Percentiles rank a stretch among this genome's conserved stretches.
Conservation (phyloP, 1,140 invertebrate genomes). For the Drosophila ercepeae region DNA sequence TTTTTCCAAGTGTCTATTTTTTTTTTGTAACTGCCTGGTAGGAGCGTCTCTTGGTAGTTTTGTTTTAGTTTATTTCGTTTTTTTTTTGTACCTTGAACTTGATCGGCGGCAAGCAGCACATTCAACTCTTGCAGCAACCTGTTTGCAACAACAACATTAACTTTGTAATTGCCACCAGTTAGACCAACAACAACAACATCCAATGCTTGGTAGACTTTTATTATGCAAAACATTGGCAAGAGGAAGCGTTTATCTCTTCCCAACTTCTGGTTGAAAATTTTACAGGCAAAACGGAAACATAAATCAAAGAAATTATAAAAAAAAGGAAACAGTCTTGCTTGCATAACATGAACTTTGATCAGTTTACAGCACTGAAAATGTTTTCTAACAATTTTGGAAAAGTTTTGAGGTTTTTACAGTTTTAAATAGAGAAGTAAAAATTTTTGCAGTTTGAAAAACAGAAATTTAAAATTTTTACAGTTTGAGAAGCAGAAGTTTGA, state of each 20-base stretch:
- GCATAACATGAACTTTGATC: neutral
- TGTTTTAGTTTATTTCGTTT: too few relatives aligned
- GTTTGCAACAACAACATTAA: slow-evolving; percentile 56
- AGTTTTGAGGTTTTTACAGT: too few relatives aligned
- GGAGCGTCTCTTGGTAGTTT: neutral
- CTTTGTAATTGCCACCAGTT: slow-evolving; percentile 62
- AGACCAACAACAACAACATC: slow-evolving; percentile 2
- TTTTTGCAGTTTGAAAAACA: too few relatives aligned
- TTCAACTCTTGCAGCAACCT: slow-evolving; percentile 68
- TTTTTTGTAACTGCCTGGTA: neutral
- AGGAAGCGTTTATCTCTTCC: slow-evolving; percentile 48
- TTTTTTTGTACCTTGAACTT: slow-evolving; percentile 73
- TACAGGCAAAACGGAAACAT: neutral
- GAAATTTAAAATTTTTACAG: too few relatives aligned
- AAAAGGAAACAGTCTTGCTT: neutral
- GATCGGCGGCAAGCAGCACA: slow-evolving; percentile 57
- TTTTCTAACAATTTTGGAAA: neutral
- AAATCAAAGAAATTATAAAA: neutral
- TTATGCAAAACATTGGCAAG: slow-evolving; percentile 68
- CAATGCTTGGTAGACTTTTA: slow-evolving; percentile 27
- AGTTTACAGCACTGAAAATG: neutral
- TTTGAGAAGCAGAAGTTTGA: too few relatives aligned
- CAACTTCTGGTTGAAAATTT: slow-evolving; percentile 7
- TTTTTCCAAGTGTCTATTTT: neutral
- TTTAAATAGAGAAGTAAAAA: too few relatives aligned